phyloP scores from a whole-genome alignment of 2,797 vertebrate genomes.

The Leptatherina wallacei region DNA sequence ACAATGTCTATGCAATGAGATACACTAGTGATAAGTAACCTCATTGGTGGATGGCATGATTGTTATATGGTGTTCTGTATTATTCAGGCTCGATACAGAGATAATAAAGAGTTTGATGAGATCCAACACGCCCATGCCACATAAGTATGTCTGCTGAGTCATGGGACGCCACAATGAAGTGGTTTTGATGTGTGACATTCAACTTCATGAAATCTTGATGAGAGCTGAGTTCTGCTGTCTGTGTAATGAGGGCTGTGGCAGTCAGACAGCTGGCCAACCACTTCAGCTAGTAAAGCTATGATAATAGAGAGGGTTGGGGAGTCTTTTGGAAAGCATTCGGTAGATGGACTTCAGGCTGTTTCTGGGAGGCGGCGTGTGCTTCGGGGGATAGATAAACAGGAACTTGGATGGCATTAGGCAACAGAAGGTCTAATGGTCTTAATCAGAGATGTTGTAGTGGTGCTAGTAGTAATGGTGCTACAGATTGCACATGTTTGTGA shows the following conservation, averaged over 20 bases:
- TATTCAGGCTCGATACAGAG: slow-evolving; percentile 33
- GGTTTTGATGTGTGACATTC: slow-evolving; percentile 77
- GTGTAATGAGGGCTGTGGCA: slow-evolving; percentile 69
- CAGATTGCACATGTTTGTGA: slow-evolving; percentile 61
- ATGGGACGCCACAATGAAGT: slow-evolving; percentile 53
- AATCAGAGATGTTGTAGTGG: slow-evolving; percentile 70
- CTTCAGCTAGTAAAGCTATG: slow-evolving; percentile 64
- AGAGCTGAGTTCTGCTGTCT: slow-evolving; percentile 71
- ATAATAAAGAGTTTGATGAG: slow-evolving; percentile 48
- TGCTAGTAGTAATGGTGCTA: slow-evolving; percentile 62
- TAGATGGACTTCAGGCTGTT: slow-evolving; percentile 71
- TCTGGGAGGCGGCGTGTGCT: slow-evolving; percentile 66
- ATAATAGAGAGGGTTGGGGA: slow-evolving; percentile 62
- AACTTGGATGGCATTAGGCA: slow-evolving; percentile 71
- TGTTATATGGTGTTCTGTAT: slow-evolving; percentile 30
- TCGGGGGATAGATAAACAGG: slow-evolving; percentile 67
- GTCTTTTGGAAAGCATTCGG: slow-evolving; percentile 59
- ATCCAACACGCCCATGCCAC: slow-evolving; percentile 30
- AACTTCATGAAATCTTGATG: slow-evolving; percentile 81
- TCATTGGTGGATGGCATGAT: slow-evolving; percentile 23
- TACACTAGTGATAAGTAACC: slow-evolving; percentile 17
- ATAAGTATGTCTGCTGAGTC: slow-evolving; percentile 62
- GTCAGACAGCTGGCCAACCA: slow-evolving; percentile 71
- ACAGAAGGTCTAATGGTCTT: slow-evolving; percentile 79
- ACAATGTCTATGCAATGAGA: slow-evolving; percentile 5